Evolutionary conservation across 2,888 invertebrate species (phyloP).

Genomic region (Clistopyga incitator): DNA sequence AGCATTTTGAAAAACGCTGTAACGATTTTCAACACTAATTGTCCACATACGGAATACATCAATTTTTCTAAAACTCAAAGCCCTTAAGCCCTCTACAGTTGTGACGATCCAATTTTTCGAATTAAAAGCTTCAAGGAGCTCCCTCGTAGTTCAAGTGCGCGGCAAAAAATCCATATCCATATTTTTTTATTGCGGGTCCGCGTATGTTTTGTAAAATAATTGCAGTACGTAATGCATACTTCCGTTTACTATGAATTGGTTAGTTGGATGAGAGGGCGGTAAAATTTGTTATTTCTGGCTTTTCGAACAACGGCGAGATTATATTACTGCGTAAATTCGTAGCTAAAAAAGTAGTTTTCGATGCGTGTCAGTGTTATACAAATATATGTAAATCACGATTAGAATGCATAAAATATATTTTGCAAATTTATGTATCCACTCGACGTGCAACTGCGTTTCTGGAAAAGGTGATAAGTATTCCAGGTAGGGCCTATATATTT

Average conservation of each 20-base stretch:
- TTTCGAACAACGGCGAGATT: conserved; percentile 16
- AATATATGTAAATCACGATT: not conserved
- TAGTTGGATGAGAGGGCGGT: conserved; percentile 48
- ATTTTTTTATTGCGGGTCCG: conserved; percentile 30
- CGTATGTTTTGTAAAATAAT: conserved; percentile 28
- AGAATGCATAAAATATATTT: not conserved
- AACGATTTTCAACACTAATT: not conserved
- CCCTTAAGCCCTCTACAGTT: not conserved
- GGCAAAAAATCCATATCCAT: conserved; percentile 57
- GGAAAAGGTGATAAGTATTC: not conserved
- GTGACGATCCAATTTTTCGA: conserved; percentile 28
- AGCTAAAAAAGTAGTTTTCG: not conserved
- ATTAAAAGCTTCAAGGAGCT: conserved; percentile 28
- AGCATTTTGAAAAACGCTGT: not conserved
- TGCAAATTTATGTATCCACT: conserved; percentile 1
- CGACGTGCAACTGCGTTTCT: not conserved
- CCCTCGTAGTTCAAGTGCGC: conserved; percentile 35
- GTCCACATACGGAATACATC: not conserved
- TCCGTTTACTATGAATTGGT: conserved; percentile 49
- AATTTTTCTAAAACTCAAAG: not conserved
- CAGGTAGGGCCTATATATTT: not conserved
- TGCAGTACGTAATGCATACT: conserved; percentile 19
- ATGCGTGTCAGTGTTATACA: conserved; percentile 4
- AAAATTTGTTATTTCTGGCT: conserved; percentile 37
- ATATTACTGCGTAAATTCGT: not conserved